A percentile compares a stretch with the other conserved stretches of the same genome.
These are phyloP conservation scores for Columba livia DNA, from an alignment of 2,113 vertebrate genomes.

Conservation along the genomic window DNA sequence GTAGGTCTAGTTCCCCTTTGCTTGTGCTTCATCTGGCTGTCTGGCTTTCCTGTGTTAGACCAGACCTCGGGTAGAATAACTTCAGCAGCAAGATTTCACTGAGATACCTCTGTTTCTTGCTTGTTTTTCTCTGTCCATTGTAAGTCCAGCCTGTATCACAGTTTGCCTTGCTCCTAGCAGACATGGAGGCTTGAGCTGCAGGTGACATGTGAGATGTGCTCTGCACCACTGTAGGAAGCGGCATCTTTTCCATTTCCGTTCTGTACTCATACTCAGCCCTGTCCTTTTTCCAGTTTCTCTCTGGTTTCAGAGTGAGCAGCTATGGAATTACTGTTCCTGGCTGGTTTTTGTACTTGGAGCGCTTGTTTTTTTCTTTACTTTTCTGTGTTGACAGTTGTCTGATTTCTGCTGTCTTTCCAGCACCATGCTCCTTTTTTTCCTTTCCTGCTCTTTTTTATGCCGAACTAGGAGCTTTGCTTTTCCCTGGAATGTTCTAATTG, in stretches of 20 bases:
- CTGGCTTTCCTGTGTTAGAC: background rate
- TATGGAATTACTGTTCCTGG: background rate
- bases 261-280: background rate
- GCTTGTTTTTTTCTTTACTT: background rate
- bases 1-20: background rate
- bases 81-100: background rate
- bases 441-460: background rate
- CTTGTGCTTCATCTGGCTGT: background rate
- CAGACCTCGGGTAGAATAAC: background rate
- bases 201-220: background rate
- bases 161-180: background rate
- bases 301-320: background rate
- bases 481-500: background rate
- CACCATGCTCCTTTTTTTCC: background rate
- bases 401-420: background rate
- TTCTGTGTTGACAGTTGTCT: background rate
- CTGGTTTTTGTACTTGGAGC: background rate
- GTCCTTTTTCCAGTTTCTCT: background rate
- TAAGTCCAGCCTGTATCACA: background rate
- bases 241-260: background rate
- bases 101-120: background rate
- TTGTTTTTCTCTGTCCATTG: fast-evolving
- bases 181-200: background rate
- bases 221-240: background rate
- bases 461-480: background rate